These are phyloP conservation scores for Bombus haemorrhoidalis DNA, from an alignment of 1,140 invertebrate genomes.

Conservation along the genomic window DNA sequence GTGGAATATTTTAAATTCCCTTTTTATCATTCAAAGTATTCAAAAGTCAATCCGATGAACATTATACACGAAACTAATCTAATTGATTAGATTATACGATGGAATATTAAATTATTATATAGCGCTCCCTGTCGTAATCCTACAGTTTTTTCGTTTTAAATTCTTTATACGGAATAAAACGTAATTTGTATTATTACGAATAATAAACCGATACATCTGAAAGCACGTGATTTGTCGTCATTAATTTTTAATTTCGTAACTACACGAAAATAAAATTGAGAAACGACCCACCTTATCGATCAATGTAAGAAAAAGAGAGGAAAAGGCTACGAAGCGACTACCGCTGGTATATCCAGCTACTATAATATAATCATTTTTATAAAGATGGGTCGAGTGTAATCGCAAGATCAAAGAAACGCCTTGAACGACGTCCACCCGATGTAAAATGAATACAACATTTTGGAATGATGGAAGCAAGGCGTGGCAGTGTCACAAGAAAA, in stretches of 20 bases:
- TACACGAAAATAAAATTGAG: background rate
- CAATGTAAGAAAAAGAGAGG: background rate
- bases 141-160: too few relatives aligned
- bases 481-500: background rate
- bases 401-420: slow-evolving; percentile 13
- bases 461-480: background rate
- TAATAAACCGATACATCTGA: background rate
- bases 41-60: too few relatives aligned
- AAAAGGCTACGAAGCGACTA: background rate
- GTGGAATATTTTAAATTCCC: too few relatives aligned
- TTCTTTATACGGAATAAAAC: background rate
- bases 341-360: background rate
- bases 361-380: slow-evolving; percentile 4
- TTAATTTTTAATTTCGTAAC: background rate
- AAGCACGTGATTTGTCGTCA: background rate
- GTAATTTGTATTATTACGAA: background rate
- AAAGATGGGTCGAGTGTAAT: background rate
- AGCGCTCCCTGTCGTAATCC: too few relatives aligned
- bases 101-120: too few relatives aligned
- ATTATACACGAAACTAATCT: too few relatives aligned
- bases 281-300: background rate
- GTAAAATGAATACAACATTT: slow-evolving; percentile 18
- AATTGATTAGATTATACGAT: too few relatives aligned
- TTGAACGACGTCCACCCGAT: slow-evolving; percentile 1
- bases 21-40: too few relatives aligned